Conservation (phyloP, 1,140 invertebrate genomes). For the Thrips palmi region DNA sequence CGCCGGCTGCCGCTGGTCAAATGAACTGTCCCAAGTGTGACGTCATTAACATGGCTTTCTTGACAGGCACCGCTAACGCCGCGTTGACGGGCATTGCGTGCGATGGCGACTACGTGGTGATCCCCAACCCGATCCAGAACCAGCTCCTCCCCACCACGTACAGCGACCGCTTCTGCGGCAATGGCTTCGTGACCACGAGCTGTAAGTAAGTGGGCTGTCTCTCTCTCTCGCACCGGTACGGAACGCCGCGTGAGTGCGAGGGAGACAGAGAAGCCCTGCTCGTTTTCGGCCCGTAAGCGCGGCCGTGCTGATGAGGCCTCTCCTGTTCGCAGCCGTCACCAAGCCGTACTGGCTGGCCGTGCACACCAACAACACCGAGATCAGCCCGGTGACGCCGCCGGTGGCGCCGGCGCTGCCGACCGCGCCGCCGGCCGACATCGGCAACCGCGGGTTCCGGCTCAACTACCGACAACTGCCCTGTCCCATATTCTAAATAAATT, state of each 20-base stretch:
- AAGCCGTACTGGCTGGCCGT: conserved; percentile 58
- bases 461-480: conserved; percentile 48
- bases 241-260: too few species aligned
- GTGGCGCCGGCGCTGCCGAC: conserved; percentile 13
- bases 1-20: background rate
- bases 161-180: conserved; percentile 53
- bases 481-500: too few species aligned
- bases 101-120: conserved; percentile 49
- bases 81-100: conserved; percentile 35
- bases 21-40: conserved; percentile 17
- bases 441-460: conserved; percentile 52
- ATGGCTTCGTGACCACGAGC: conserved; percentile 41
- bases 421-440: conserved; percentile 30
- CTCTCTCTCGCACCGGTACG: conserved; percentile 18
- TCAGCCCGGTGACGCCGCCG: conserved; percentile 18
- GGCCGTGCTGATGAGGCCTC: conserved; percentile 10
- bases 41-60: background rate
- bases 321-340: conserved; percentile 27
- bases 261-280: too few species aligned
- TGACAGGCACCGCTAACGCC: conserved; percentile 26
- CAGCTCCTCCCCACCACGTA: conserved; percentile 22
- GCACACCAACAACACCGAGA: conserved; percentile 41
- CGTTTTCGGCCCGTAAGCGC: too few species aligned
- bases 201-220: conserved; percentile 26
- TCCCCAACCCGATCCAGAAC: conserved; percentile 38